Base-by-base conservation (phyloP, 2,113 vertebrate genomes). In the Pseudolaguvia tuberculata region DNA sequence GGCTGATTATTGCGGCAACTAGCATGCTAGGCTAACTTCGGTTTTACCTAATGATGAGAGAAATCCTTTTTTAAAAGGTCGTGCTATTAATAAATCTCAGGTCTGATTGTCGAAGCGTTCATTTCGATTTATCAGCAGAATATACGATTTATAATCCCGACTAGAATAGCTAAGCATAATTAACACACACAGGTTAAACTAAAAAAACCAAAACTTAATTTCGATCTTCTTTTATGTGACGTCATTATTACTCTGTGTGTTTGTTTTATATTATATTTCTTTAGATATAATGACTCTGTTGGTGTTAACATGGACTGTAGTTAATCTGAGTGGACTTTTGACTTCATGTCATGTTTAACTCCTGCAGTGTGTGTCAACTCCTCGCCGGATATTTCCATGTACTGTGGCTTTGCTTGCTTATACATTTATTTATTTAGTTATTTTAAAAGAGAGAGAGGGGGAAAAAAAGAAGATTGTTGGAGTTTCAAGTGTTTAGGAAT, bases 261-360 rank as follows among this genome's bases (percentile, higher is more conserved):
- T 2, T 11, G 55, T 23, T 27, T 13, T 14, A 18, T n/a, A 5
- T 12, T 18, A n/a, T 27, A 18, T 17, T 5, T 35, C 4, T 31
- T 1, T 45, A 20, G 53, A 23, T 59, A 10, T 58, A 12, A 21
- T 20, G 53, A 5, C 9, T 12, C 57, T 58, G 20, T 8, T 50
- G 4, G 29, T 20, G 59, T 53, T 55, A 55, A 17, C 9, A 50
- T 45, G 59, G 72, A 59, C 72, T 39, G 14, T 45, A 14, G n/a
- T 9, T 67, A 67, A n/a, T n/a, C 21, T 75, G 39, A 75, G 27
- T 75, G 74, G 65, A 69, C 74, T 69, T 76, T 69, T 76, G 55
- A 70, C 65, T 59, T 66, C 65, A 42, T 61, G 55, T 59, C 63
- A 25, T 59, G 45, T 52, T 59, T 50, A 39, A n/a, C 48, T 68